Evolutionary conservation across 2,797 vertebrate species (phyloP), one percentile per base, ranked within the genome.

Genomic region (Chelonia mydas): DNA sequence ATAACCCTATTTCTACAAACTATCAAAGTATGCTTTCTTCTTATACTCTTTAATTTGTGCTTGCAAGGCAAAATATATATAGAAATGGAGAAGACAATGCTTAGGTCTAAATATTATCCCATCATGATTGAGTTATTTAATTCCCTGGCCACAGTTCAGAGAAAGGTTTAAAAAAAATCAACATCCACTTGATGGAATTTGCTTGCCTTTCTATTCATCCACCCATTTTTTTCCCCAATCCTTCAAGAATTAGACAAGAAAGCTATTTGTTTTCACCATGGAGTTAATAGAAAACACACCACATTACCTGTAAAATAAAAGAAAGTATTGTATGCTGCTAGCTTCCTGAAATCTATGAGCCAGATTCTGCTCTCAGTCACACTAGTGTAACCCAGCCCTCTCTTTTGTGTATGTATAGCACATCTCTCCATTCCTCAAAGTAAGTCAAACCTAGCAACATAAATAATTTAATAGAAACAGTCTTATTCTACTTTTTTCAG

Each of bases 201-300:
- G 74, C 94, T 96, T 94, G 84, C 65, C 94, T 96, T 96, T 92
- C 92, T 96, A 90, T 91, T 96, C 86, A 96, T 94, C 91, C 47
- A 49, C 86, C 78, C 1, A n/a, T 81, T 93, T 84, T 91, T 96
- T 95, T 11, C 89, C 89, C 84, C 31, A 94, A 49, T 81, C 59
- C 74, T 93, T 86, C 90, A 91, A 68, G 49, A 90, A 93, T 95
- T 92, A 74, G 90, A 31, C 65, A 86, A 86, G 54, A 95, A 83
- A 95, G 83, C 0, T 76, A 68, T 93, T 95, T 92, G 54, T 90
- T 95, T 96, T 93, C 86, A 68, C 25, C 92, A 83, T 68, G 59
- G 50, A 76, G 45, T 84, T 86, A 94, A 91, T 79, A 87, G 57
- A 95, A 95, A 90, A 78, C 84, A 91, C 78, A 88, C 49, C 51